phyloP scores from a whole-genome alignment of 2,888 invertebrate genomes.

The Tiliacea citrago region DNA sequence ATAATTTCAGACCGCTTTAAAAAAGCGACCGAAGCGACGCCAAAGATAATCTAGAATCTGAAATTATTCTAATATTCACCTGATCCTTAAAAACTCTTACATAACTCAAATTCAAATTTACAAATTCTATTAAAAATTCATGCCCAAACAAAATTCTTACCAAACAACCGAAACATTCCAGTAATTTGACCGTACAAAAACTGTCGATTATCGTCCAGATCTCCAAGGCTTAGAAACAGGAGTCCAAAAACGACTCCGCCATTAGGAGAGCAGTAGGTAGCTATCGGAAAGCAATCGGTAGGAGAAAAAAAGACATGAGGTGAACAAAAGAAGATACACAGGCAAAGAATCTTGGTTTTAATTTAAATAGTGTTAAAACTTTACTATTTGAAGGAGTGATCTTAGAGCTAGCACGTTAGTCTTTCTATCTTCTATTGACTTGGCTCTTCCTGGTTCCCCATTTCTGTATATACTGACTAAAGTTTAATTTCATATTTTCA shows the following conservation, averaged over 20 bases:
- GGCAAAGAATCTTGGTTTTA: not conserved
- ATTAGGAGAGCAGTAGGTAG: slow-evolving; percentile 86
- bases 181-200: slow-evolving; percentile 58
- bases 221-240: slow-evolving; percentile 77
- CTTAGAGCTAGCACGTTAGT: not conserved
- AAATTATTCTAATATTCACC: not conserved
- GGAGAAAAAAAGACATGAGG: slow-evolving; percentile 34
- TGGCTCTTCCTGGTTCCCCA: not conserved
- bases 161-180: slow-evolving; percentile 15
- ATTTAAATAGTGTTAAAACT: not conserved
- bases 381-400: not conserved
- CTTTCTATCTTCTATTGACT: not conserved
- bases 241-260: slow-evolving; percentile 85
- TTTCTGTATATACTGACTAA: not conserved
- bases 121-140: not conserved
- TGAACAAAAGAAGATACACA: slow-evolving; percentile 3
- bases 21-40: not conserved
- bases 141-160: not conserved
- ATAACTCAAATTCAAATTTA: not conserved
- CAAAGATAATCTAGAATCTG: not conserved
- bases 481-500: not conserved
- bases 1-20: not conserved
- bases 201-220: slow-evolving; percentile 43
- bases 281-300: slow-evolving; percentile 83
- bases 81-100: not conserved